phyloP scores from a whole-genome alignment of 2,888 invertebrate genomes.

The Ornithoptera priamus region DNA sequence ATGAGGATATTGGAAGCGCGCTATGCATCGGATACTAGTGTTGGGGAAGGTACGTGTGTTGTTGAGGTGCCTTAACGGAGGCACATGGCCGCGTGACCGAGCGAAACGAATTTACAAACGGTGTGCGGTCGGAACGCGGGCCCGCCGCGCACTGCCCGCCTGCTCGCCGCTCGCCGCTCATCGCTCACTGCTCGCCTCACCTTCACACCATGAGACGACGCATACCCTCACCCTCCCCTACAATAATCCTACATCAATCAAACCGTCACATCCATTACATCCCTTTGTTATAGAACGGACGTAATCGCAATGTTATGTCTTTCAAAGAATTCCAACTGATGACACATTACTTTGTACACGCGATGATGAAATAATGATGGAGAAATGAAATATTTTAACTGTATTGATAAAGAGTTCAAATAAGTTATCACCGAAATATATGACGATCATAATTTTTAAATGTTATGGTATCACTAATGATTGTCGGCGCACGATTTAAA shows the following conservation, averaged over 20 bases:
- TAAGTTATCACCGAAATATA: slow-evolving; percentile 17
- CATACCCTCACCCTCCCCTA: slow-evolving; percentile 37
- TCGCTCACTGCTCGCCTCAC: slow-evolving; percentile 42
- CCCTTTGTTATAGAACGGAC: slow-evolving; percentile 28
- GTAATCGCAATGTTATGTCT: slow-evolving; percentile 11
- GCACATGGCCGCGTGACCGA: slow-evolving; percentile 46
- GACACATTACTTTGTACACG: slow-evolving; percentile 5
- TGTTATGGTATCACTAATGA: slow-evolving; percentile 2
- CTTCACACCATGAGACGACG: slow-evolving; percentile 38
- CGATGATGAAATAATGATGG: slow-evolving; percentile 1
- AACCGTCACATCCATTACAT: slow-evolving; percentile 36
- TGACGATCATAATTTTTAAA: slow-evolving; percentile 7
- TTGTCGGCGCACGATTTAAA: neutral
- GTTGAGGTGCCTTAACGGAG: slow-evolving; percentile 37
- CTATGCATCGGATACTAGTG: slow-evolving; percentile 41
- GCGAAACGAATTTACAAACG: slow-evolving; percentile 31
- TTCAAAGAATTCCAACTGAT: slow-evolving; percentile 13
- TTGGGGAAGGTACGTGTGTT: slow-evolving; percentile 37
- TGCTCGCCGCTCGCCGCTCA: slow-evolving; percentile 43
- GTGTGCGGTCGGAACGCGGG: slow-evolving; percentile 68
- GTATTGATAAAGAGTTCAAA: slow-evolving; percentile 24
- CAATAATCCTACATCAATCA: slow-evolving; percentile 42
- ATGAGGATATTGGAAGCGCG: slow-evolving; percentile 48
- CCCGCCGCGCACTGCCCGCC: slow-evolving; percentile 68
- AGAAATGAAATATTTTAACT: slow-evolving; percentile 4